Conservation (phyloP, 2,797 vertebrate species). For the Botia almorhae region DNA sequence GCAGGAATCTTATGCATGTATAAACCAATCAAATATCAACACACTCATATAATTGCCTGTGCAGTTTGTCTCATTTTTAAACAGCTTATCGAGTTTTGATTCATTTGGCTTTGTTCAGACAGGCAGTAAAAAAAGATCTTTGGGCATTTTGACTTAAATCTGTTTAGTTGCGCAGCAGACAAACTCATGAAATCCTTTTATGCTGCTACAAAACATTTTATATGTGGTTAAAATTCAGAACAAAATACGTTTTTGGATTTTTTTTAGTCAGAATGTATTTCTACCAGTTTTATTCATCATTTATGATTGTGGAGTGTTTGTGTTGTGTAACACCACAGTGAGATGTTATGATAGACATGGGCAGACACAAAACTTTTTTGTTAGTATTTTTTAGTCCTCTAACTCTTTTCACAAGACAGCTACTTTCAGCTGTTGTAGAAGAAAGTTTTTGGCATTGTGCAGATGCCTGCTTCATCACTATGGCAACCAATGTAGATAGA, state of each 20-base stretch:
- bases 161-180: too few species aligned
- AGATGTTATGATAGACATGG: neutral
- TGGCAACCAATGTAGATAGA: neutral
- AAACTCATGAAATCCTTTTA: too few species aligned
- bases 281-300: neutral
- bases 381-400: neutral
- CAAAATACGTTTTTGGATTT: too few species aligned
- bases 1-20: slow-evolving; percentile 31
- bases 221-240: neutral
- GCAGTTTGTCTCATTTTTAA: slow-evolving; percentile 11
- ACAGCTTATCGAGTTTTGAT: neutral
- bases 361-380: neutral
- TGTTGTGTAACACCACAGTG: neutral
- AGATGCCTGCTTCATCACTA: neutral
- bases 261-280: neutral
- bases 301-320: too few species aligned
- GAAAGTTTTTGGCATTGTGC: neutral
- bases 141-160: neutral
- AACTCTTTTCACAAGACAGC: neutral
- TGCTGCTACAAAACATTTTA: too few species aligned
- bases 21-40: slow-evolving; percentile 29
- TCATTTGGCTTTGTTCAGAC: neutral
- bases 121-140: neutral
- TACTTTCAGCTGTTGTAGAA: neutral
- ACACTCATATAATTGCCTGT: slow-evolving; percentile 24